Conservation (phyloP, 2,888 invertebrate species). For the Anthrax anthrax region DNA sequence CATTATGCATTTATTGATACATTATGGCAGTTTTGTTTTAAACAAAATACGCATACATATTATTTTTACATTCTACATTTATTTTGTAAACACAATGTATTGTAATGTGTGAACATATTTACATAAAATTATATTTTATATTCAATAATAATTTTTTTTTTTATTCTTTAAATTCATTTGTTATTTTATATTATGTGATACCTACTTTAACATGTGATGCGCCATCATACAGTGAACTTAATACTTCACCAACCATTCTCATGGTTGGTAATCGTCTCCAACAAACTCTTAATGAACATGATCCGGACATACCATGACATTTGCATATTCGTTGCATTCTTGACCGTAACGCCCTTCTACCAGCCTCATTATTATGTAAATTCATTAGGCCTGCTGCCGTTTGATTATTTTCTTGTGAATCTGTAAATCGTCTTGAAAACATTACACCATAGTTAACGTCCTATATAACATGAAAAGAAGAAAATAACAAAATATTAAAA, state of each 20-base stretch:
- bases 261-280: conserved; percentile 75
- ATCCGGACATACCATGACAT: conserved; percentile 88
- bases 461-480: conserved; percentile 24
- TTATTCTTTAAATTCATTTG: too few species aligned
- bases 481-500: background rate
- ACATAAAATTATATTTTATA: too few species aligned
- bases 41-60: too few species aligned
- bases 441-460: conserved; percentile 72
- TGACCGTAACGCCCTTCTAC: conserved; percentile 60
- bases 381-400: conserved; percentile 72
- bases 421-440: conserved; percentile 76
- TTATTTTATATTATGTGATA: too few species aligned
- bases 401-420: conserved; percentile 59
- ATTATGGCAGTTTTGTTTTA: too few species aligned
- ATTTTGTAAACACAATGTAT: too few species aligned
- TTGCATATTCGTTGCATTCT: conserved; percentile 81
- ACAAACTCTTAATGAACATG: conserved; percentile 79
- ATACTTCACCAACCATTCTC: conserved; percentile 58
- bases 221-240: conserved; percentile 71
- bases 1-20: too few species aligned
- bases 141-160: too few species aligned
- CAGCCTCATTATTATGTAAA: conserved; percentile 85
- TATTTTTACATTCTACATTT: too few species aligned
- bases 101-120: too few species aligned
- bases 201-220: conserved; percentile 63